A percentile compares a stretch with the other conserved stretches of the same genome.
Conservation (phyloP, 2,797 vertebrate genomes). For the Oreochromis grahami region DNA sequence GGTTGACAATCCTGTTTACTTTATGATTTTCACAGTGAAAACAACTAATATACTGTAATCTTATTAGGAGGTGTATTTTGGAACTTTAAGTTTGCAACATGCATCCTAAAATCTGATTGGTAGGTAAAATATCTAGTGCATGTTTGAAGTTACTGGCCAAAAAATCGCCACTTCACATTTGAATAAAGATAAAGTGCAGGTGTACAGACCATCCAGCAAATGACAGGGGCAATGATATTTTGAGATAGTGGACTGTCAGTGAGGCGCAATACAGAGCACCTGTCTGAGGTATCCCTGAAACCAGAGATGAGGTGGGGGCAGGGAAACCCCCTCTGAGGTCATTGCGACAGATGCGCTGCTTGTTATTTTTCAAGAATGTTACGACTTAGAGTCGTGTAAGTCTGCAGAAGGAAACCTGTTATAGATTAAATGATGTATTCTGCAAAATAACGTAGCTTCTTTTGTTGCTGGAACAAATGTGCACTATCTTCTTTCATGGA, state of each 20-base stretch:
- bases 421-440: neutral
- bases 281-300: constrained; percentile 33
- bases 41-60: neutral
- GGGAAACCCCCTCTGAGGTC: constrained; percentile 7
- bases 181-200: constrained; percentile 12
- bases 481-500: constrained; percentile 15
- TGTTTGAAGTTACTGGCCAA: neutral
- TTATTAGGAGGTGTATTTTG: neutral
- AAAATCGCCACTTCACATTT: neutral
- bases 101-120: neutral
- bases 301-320: neutral
- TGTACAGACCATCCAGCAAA: neutral
- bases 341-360: constrained; percentile 7
- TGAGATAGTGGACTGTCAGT: constrained; percentile 47
- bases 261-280: constrained; percentile 44
- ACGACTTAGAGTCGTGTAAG: neutral
- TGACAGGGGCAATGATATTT: constrained; percentile 6
- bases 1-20: neutral
- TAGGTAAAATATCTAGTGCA: neutral
- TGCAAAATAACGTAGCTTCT: neutral
- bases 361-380: neutral
- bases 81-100: neutral
- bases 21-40: neutral
- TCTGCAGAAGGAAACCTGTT: neutral
- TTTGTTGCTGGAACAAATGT: neutral